A percentile compares a stretch with the other conserved stretches of the same genome.
Evolutionary conservation across 30 jellyfish, hydroid and myxozoan species (phyloP).

Genomic region (Clytia hemisphaerica): DNA sequence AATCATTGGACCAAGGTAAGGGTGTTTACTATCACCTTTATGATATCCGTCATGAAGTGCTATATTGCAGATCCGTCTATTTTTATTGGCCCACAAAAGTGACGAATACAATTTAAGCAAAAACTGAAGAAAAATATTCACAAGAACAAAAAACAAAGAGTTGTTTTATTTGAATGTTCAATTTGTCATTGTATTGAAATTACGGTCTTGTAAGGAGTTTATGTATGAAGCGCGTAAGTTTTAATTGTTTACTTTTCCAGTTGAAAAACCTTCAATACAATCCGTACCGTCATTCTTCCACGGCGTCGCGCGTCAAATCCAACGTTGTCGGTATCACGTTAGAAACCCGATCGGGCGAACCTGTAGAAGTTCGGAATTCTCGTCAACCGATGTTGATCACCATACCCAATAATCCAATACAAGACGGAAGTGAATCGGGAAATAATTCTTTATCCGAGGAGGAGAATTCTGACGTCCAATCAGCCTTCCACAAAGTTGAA

Average conservation of each 20-base stretch:
- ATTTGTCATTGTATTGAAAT: no score
- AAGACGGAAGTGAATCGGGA: conserved; percentile 25
- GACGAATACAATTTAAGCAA: no score
- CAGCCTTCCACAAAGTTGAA: conserved; percentile 17
- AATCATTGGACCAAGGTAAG: no score
- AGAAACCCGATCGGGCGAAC: conserved; percentile 9
- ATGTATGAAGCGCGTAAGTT: background rate
- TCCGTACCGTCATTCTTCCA: background rate
- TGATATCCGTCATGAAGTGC: no score
- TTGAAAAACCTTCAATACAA: background rate
- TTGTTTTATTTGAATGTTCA: no score
- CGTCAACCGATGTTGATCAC: conserved; percentile 23
- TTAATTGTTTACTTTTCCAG: background rate
- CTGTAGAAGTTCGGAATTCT: conserved; percentile 24
- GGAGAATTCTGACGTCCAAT: background rate
- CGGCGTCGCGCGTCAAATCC: conserved; percentile 25
- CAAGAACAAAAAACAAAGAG: no score
- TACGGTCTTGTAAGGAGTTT: no score
- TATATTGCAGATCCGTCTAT: no score
- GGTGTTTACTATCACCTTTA: no score
- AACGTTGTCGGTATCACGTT: conserved; percentile 23
- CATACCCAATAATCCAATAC: conserved; percentile 12
- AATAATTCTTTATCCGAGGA: background rate
- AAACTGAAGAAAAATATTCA: no score
- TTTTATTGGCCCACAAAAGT: no score